phyloP scores from a whole-genome alignment of 2,113 vertebrate species.

The Crypturellus undulatus region DNA sequence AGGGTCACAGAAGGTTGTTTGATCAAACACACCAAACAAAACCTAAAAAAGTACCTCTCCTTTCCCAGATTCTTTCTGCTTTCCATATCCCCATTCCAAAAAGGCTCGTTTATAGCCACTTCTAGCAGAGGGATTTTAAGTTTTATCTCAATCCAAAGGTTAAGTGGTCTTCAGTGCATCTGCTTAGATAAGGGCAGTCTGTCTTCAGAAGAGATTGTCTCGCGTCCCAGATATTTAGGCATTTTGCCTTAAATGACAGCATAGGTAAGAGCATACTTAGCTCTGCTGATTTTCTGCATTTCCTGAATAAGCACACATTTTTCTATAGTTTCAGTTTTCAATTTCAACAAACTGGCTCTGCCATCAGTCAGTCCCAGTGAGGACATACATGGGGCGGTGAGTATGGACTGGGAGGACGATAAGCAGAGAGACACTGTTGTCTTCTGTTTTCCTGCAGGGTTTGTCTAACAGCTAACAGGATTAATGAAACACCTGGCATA shows the following conservation, averaged over 20 bases:
- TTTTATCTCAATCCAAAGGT: not conserved
- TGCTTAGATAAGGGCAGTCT: not conserved
- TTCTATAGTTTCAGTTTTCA: not conserved
- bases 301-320: slow-evolving; percentile 32
- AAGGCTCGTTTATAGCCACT: not conserved
- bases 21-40: not conserved
- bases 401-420: not conserved
- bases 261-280: not conserved
- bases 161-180: not conserved
- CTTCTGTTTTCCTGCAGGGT: slow-evolving; percentile 64
- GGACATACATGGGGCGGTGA: not conserved
- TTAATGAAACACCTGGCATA: slow-evolving; percentile 76
- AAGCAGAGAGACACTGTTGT: slow-evolving; percentile 6
- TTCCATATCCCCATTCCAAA: rapidly evolving
- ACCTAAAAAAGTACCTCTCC: not conserved
- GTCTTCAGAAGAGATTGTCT: not conserved
- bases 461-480: slow-evolving; percentile 71
- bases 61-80: not conserved
- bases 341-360: not conserved
- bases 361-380: slow-evolving; percentile 19
- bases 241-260: not conserved
- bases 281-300: not conserved
- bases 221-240: not conserved
- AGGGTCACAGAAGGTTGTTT: not conserved
- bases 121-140: not conserved